Conservation (phyloP, 1,140 invertebrate genomes). For the Oryctes rhinoceros region DNA sequence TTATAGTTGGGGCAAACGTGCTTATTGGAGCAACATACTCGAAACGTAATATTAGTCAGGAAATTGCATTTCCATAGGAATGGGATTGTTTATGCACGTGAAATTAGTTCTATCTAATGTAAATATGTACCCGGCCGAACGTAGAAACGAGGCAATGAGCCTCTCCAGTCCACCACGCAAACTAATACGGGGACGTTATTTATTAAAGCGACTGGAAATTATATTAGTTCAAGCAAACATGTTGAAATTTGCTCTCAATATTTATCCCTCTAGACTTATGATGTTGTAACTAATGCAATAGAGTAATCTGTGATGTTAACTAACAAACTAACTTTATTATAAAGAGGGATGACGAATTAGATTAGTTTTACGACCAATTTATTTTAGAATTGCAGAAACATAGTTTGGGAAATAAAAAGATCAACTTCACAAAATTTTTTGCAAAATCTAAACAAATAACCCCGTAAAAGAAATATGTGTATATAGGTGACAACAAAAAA, state of each 20-base stretch:
- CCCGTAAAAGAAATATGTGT: too few species aligned
- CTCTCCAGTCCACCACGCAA: background rate
- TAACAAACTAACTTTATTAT: too few species aligned
- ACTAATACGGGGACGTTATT: background rate
- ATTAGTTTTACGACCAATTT: too few species aligned
- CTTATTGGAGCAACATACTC: background rate
- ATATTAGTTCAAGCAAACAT: slow-evolving; percentile 4
- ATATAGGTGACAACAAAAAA: too few species aligned
- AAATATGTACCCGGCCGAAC: background rate
- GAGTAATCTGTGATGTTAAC: too few species aligned
- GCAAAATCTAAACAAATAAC: too few species aligned
- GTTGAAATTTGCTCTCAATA: background rate
- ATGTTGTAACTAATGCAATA: too few species aligned
- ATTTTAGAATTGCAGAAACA: too few species aligned
- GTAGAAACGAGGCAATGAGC: background rate
- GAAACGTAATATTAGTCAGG: slow-evolving; percentile 30
- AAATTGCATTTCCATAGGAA: slow-evolving; percentile 35
- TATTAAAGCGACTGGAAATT: slow-evolving; percentile 13
- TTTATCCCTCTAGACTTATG: background rate
- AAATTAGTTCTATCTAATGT: slow-evolving; percentile 32
- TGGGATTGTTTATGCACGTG: slow-evolving; percentile 24
- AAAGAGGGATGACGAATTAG: too few species aligned
- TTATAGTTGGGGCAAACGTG: background rate
- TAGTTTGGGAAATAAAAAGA: too few species aligned
- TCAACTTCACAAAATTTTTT: too few species aligned